Evolutionary conservation across 1,140 invertebrate species (phyloP), one percentile per base, ranked within the genome.

Genomic region (Cataglyphis hispanica): DNA sequence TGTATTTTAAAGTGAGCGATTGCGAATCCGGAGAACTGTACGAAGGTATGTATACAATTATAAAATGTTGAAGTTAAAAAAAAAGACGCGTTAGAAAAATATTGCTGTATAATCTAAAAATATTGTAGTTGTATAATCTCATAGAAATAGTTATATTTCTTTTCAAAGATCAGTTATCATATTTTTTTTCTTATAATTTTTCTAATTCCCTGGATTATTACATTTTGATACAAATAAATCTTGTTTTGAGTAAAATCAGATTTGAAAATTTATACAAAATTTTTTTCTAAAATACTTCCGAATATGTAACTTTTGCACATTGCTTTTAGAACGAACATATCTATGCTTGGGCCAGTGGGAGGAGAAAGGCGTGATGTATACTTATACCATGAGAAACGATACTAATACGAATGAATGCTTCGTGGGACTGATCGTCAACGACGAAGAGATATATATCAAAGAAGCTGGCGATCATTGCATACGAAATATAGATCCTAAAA

Each of bases 391-490:
- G 94, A 94, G 97, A 86, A 95, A 96, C 67, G 97, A 97, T 89
- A 95, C 95, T n/a, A 95, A 95, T 67, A 95, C 95, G 0, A 97
- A 97, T 85, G 97, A 97, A 93, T 97, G 97, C 91, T 97, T 97
- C 87, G 97, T 97, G 2, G 97, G 97, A 1, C 95, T 96, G 22
- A 97, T 97, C n/a, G 93, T 97, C 0, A 96, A 95, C 25, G 95
- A 96, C 25, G 96, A 96, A 53, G 96, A 97, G 91, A 96, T 97
- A 85, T 96, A 96, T 80, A 97, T 97, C 72, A 97, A 96, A 86
- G 97, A 97, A 94, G 97, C 97, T 56, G 97, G 97, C 0, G 96
- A 96, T 89, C 96, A 97, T 90, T 97, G 97, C 91, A 95, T 96
- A 81, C 93, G 97, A 84, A 95, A 96, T 86, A 96, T 97, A 19